Evolutionary conservation across 2,888 invertebrate species (phyloP).

Genomic region (Agonum fuliginosum): DNA sequence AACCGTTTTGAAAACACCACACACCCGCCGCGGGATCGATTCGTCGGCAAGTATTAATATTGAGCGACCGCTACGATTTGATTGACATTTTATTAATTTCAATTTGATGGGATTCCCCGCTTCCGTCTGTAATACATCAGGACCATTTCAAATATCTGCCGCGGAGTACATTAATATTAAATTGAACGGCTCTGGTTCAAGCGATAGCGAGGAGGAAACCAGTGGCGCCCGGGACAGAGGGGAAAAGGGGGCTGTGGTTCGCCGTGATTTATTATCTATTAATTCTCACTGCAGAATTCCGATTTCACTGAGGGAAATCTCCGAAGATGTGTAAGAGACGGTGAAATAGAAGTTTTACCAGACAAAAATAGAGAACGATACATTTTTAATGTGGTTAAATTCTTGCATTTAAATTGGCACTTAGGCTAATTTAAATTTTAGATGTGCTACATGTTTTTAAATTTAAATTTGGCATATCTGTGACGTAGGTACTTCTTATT

Average conservation of each 20-base stretch:
- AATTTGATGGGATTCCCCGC: conserved; percentile 54
- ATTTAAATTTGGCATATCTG: no score
- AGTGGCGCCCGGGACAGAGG: background rate
- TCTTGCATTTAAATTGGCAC: no score
- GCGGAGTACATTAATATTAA: conserved; percentile 52
- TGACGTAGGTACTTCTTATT: no score
- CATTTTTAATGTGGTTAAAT: no score
- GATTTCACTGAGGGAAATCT: conserved; percentile 38
- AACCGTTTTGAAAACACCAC: background rate
- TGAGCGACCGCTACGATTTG: conserved; percentile 42
- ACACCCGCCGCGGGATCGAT: conserved; percentile 6
- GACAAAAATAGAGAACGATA: no score
- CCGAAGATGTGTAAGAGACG: no score
- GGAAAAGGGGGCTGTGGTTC: conserved; percentile 20
- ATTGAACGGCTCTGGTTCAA: conserved; percentile 39
- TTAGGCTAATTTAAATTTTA: no score
- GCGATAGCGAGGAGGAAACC: conserved; percentile 11
- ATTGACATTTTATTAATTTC: conserved; percentile 60
- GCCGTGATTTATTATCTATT: conserved; percentile 57
- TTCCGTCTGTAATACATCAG: conserved; percentile 34
- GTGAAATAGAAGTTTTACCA: no score
- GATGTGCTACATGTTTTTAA: no score
- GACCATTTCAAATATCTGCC: conserved; percentile 51
- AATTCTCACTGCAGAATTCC: conserved; percentile 51
- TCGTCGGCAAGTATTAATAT: conserved; percentile 18